Evolutionary conservation across 1,140 invertebrate species (phyloP), one percentile per base, ranked within the genome.

Genomic region (Trypoxylus dichotomus): DNA sequence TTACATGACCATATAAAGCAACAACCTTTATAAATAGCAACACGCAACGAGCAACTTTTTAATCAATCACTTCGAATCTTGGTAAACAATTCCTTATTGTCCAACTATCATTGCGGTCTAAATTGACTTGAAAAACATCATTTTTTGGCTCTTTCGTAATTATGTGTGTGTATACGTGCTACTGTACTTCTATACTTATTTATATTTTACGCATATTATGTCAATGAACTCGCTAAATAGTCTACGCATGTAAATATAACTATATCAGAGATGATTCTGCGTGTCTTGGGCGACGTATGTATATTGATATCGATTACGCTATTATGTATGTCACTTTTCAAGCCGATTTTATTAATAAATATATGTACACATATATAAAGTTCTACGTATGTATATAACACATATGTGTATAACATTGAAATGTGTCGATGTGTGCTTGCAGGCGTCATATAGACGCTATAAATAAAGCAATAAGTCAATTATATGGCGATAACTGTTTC

Each of bases 171-270:
- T n/a, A 54, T 19, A 54, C 7, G 19, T 54, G 47, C 19, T n/a
- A n/a, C 47, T 54, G 13, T 54, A 54, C 19, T 2, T 15, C 2
- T 5, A 8, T 37, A 37, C 32, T 37, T 37, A 37, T 37, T 37
- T 37, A 37, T 37, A 37, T 37, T 37, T 37, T 37, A 37, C 32
- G 32, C 32, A 37, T 37, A 37, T 19, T 54, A 54, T 54, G 47
- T 54, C 47, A 54, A 54, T 54, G 47, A 54, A 54, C 47, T 54
- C 47, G 47, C 47, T 54, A 54, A 54, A 54, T 54, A 15, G 47
- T 6, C 13, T 54, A 54, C 47, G 19, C 47, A 54, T 54, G 15
- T 54, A 54, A 3, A 47, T n/a, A n/a, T 19, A 37, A 54, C 47
- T n/a, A 54, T 54, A 54, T 54, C 19, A 13, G 15, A 54, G 47